Evolutionary conservation across 1,140 invertebrate genomes (phyloP).

Genomic region (Paramacrobiotus metropolitanus): DNA sequence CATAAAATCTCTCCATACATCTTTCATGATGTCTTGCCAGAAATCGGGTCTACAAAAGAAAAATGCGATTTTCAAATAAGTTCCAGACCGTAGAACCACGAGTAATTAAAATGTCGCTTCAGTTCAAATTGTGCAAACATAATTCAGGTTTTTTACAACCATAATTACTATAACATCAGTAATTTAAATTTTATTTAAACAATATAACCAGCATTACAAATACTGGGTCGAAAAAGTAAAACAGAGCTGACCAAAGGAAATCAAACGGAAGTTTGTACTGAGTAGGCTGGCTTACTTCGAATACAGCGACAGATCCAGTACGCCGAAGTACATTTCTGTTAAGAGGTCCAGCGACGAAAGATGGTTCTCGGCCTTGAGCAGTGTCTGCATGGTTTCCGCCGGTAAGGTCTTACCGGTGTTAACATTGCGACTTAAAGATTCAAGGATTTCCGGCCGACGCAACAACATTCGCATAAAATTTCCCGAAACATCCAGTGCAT

Average conservation of each 20-base stretch:
- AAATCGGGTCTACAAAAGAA: slow-evolving; percentile 31
- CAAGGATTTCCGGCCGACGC: slow-evolving; percentile 13
- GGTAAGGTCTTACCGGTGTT: slow-evolving; percentile 15
- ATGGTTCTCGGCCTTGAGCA: not conserved
- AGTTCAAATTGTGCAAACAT: too few relatives aligned
- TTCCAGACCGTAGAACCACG: too few relatives aligned
- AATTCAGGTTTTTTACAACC: too few relatives aligned
- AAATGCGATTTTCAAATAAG: not conserved
- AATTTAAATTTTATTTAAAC: too few relatives aligned
- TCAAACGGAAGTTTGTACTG: not conserved
- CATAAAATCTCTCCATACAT: slow-evolving; percentile 42
- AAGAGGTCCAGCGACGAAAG: slow-evolving; percentile 7
- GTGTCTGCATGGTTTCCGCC: slow-evolving; percentile 12
- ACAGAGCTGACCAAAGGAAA: not conserved
- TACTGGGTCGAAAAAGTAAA: too few relatives aligned
- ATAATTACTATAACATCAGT: too few relatives aligned
- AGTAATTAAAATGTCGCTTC: too few relatives aligned
- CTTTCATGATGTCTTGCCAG: slow-evolving; percentile 48
- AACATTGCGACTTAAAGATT: slow-evolving; percentile 15
- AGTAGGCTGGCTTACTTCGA: slow-evolving; percentile 36
- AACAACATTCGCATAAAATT: slow-evolving; percentile 14
- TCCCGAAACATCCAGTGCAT: slow-evolving; percentile 45
- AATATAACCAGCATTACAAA: too few relatives aligned
- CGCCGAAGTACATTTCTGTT: slow-evolving; percentile 47
- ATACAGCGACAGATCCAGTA: slow-evolving; percentile 62